These are phyloP conservation scores for Psix sp. DNA, from an alignment of 1,140 invertebrate species.

Conservation along the genomic window DNA sequence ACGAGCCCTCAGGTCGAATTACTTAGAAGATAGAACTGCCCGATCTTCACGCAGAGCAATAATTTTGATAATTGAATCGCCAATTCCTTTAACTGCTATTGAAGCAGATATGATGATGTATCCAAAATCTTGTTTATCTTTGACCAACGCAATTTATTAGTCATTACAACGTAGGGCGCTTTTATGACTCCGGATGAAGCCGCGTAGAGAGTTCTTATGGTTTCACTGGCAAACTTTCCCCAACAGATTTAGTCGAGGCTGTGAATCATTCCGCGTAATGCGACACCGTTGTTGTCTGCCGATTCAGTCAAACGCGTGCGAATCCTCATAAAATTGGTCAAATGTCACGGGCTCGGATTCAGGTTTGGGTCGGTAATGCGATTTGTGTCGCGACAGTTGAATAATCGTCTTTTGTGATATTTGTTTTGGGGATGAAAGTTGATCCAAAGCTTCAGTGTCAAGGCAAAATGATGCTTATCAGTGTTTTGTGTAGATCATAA, in stretches of 20 bases:
- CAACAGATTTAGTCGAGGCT: slow-evolving; percentile 8
- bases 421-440: slow-evolving; percentile 11
- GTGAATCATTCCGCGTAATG: slow-evolving; percentile 31
- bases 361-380: slow-evolving; percentile 16
- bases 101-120: no score
- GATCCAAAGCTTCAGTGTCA: slow-evolving; percentile 7
- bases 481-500: no score
- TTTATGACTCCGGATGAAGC: slow-evolving; percentile 13
- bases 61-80: slow-evolving; percentile 36
- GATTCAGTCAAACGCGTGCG: slow-evolving; percentile 24
- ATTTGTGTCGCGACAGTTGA: slow-evolving; percentile 16
- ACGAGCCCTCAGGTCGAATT: no score
- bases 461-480: neutral
- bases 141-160: no score
- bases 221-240: slow-evolving; percentile 30
- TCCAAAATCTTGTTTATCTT: no score
- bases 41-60: slow-evolving; percentile 15
- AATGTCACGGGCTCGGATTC: slow-evolving; percentile 17
- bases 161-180: no score
- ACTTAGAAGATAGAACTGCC: no score
- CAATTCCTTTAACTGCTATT: no score
- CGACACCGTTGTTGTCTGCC: slow-evolving; percentile 28
- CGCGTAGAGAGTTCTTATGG: slow-evolving; percentile 22
- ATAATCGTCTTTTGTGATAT: slow-evolving; percentile 26
- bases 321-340: slow-evolving; percentile 48